Conservation (phyloP, 1,140 invertebrate genomes). For the Sitophilus oryzae region DNA sequence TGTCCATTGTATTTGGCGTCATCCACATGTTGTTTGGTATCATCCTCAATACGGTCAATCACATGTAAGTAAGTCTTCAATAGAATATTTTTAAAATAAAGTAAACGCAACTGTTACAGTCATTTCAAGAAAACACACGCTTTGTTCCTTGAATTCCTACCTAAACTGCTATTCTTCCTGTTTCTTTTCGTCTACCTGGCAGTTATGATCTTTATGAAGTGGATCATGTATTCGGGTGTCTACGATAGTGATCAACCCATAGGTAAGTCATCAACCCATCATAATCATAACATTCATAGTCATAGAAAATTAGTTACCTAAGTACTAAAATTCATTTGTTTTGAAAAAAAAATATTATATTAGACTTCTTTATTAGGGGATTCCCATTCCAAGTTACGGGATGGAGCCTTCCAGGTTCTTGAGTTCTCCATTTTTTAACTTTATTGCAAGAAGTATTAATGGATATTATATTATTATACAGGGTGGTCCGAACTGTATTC, state of each 20-base stretch:
- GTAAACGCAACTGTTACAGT: conserved; percentile 41
- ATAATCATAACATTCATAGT: neutral
- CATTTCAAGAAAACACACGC: conserved; percentile 75
- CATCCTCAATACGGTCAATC: conserved; percentile 64
- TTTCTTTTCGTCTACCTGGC: conserved; percentile 85
- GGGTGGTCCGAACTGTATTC: too few species aligned
- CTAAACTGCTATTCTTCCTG: conserved; percentile 75
- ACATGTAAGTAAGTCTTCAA: conserved; percentile 54
- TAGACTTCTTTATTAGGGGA: too few species aligned
- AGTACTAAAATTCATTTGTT: too few species aligned
- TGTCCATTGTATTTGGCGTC: conserved; percentile 87
- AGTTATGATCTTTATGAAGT: conserved; percentile 84
- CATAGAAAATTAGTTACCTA: too few species aligned
- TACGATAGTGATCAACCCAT: conserved; percentile 38
- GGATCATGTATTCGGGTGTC: conserved; percentile 66
- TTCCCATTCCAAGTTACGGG: too few species aligned
- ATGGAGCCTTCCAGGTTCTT: too few species aligned
- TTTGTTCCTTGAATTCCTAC: conserved; percentile 79
- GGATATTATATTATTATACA: too few species aligned
- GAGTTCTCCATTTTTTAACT: too few species aligned
- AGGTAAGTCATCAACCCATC: conserved; percentile 4
- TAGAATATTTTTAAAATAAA: neutral
- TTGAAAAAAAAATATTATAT: too few species aligned
- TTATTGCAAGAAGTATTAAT: too few species aligned
- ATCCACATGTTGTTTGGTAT: conserved; percentile 89